A percentile compares a stretch with the other conserved stretches of the same genome.
Evolutionary conservation across 1,140 invertebrate species (phyloP).

Genomic region (Rhynchophorus ferrugineus): DNA sequence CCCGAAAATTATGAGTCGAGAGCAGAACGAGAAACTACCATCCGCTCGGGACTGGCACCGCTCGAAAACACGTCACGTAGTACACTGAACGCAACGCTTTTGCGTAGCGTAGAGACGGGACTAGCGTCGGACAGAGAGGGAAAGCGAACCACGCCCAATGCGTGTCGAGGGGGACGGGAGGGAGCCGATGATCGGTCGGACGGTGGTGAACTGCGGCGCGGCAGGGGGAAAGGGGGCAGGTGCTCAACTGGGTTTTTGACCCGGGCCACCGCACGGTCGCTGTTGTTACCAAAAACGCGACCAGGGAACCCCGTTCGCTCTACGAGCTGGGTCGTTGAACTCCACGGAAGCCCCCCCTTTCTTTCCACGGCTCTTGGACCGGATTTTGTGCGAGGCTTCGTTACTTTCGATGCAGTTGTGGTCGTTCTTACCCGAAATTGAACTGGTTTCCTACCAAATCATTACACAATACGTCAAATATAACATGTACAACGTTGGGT

Average conservation of each 20-base stretch:
- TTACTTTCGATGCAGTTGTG: no score
- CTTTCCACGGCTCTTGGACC: not conserved
- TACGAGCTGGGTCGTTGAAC: not conserved
- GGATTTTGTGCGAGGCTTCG: constrained; percentile 1
- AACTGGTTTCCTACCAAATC: no score
- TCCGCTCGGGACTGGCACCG: constrained; percentile 6
- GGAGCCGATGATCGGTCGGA: no score
- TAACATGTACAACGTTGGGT: no score
- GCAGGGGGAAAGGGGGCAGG: constrained; percentile 16
- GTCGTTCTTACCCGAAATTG: no score
- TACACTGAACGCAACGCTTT: constrained; percentile 13
- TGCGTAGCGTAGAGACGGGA: constrained; percentile 14
- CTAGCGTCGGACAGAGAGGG: constrained; percentile 16
- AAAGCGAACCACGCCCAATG: constrained; percentile 33
- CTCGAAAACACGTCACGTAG: constrained; percentile 6
- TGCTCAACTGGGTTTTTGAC: constrained; percentile 37
- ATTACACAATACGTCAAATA: no score
- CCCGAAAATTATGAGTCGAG: no score
- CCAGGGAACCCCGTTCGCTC: not conserved
- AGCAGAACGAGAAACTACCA: no score
- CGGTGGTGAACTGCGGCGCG: no score
- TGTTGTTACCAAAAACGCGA: not conserved
- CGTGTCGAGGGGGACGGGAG: constrained; percentile 29
- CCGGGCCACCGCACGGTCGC: constrained; percentile 20
- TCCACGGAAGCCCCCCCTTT: no score